Base-by-base conservation (phyloP, 2,888 invertebrate species). In the Cephus spinipes region DNA sequence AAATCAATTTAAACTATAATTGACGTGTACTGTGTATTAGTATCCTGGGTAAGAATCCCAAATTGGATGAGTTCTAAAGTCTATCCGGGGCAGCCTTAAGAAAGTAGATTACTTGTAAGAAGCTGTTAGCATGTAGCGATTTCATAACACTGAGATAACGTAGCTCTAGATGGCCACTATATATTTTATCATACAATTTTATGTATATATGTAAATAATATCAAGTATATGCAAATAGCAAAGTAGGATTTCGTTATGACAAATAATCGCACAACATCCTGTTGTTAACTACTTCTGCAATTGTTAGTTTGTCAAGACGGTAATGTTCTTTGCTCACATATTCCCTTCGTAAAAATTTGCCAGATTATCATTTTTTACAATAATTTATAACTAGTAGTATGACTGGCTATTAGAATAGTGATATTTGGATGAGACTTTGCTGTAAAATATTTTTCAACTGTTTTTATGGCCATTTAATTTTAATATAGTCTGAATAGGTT, bases 111-210 rank as follows among this genome's bases (percentile, higher is more conserved):
- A 71, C 34, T 36, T 73, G 32, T 71, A 68, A 69, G 31, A 76
- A 74, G 81, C 83, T 78, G 74, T 84, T 55, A 55, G 55, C 23
- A 81, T 79, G 81, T 74, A 80, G 74, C 78, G 78, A 68, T 78
- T 74, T 83, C 73, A 36, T 69, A 79, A 83, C 78, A 80, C 71
- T 83, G 73, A 79, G 79, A 69, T 76, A 77, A 81, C 69, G 80
- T 84, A 82, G 83, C 76, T 81, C 80, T 88, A 86, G 86, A 82
- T 85, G 80, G 85, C 85, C 82, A 82, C 84, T 79, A 85, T 88
- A 88, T 89, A 89, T 89, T 89, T 89, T 89, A 89, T 88, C 89
- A 89, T 85, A 87, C 85, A 80, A 83, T 83, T 82, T 79, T 78
- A 76, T 89, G 88, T 88, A 89, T 76, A 88, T 88, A 88, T 89